Base-by-base conservation (phyloP, 2,888 invertebrate genomes). In the Linyphia triangularis region DNA sequence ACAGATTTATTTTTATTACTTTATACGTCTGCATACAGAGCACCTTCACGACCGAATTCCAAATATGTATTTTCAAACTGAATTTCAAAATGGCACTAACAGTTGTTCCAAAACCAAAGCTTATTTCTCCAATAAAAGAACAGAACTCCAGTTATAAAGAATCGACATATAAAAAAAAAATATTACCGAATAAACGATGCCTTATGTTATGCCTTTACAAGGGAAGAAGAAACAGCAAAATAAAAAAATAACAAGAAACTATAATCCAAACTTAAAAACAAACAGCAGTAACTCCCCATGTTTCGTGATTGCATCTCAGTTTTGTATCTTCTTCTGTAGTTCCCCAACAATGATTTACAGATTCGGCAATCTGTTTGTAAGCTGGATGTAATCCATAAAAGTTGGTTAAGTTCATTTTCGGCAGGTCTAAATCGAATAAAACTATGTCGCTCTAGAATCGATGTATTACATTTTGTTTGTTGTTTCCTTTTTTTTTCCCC, bases 341-440 rank as follows among this genome's bases (percentile, higher is more conserved):
- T 43, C 28, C 67, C 61, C 37, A n/a, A 22, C 73, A 65, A 73
- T 83, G 83, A 83, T 73, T 75, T 83, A 83, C 73, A 65, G 83
- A 70, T 81, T 75, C 43, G 33, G 37, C 83, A 70, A 83, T 83
- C 73, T 83, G 63, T 73, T 75, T 51, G 73, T 65, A 83, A 73
- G 83, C 51, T 73, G 28, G 16, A 16, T 24, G 73, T 61, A 83
- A 83, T 83, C 83, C 73, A 75, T 73, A 83, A 83, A 83, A 83
- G 73, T 83, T 83, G 83, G 83, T 83, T 83, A 83, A 73, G 73
- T 73, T 83, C 73, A 83, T 83, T 83, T 83, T 75, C 63, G 63
- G 65, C 61, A 73, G 33, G 73, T 73, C 73, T 43, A 83, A 83
- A 83, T 83, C 83, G 73, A 83, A 83, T 73, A 73, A 83, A 73